phyloP scores from a whole-genome alignment of 2,113 vertebrate species.

The Crotalus helleri region DNA sequence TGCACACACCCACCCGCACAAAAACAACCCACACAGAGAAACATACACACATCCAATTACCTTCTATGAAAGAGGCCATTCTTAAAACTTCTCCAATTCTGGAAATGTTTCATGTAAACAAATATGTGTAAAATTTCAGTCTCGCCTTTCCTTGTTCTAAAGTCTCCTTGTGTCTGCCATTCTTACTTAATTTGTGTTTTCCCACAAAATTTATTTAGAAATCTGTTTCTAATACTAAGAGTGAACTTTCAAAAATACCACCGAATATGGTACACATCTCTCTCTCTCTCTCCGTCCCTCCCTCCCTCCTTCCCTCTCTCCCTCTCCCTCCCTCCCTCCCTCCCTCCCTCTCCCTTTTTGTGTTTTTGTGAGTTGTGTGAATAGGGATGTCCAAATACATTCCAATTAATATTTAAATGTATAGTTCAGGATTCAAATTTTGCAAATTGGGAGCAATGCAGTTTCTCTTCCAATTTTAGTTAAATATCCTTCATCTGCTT shows the following conservation, averaged over 20 bases:
- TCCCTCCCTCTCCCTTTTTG: background rate
- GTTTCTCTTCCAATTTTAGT: background rate
- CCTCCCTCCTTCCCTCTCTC: background rate
- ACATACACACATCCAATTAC: background rate
- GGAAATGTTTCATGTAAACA: background rate
- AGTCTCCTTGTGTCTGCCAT: background rate
- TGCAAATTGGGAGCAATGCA: background rate
- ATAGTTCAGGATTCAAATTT: background rate
- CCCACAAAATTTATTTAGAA: background rate
- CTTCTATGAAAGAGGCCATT: background rate
- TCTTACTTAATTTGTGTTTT: background rate
- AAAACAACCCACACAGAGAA: background rate
- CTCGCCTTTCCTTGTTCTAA: background rate
- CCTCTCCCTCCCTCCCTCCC: background rate
- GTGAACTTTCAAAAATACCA: background rate
- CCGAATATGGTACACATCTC: background rate
- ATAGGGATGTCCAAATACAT: background rate
- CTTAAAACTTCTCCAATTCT: background rate
- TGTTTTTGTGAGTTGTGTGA: background rate
- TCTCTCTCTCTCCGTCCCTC: background rate
- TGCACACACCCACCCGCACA: background rate
- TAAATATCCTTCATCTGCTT: background rate
- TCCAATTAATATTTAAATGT: background rate
- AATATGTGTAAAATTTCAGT: background rate
- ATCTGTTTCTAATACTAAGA: background rate